Base-by-base conservation (phyloP, 2,797 vertebrate species). In the Mergus octosetaceus region DNA sequence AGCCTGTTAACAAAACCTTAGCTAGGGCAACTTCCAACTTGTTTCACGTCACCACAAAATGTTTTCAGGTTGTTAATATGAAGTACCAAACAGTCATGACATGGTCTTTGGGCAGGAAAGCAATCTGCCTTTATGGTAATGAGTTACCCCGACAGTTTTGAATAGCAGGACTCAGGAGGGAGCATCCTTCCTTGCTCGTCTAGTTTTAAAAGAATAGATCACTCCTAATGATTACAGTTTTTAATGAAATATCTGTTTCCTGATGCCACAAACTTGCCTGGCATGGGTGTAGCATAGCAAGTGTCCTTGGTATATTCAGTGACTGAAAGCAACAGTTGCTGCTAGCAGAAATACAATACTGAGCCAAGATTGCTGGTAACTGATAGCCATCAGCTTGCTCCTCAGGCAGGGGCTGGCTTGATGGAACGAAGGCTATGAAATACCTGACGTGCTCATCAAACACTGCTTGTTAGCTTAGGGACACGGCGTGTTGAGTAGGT, bases 241-340 rank as follows among this genome's bases (percentile, higher is more conserved):
- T 70, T 62, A 76, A 73, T 54, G 8, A 53, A 76, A 9, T 25
- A 9, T 5, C 71, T 80, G 15, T 80, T 71, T 5, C 30, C 39
- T 28, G 36, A 18, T 71, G 47, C 15, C 53, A 21, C 28, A 62
- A 72, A 32, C 0, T 1, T 57, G 24, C 41, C 60, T 70, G 72
- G 20, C 28, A 3, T 7, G 79, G 25, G 6, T 43, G 30, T 15
- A 34, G 47, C 14, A 10, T 21, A 62, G 36, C 30, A 60, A 47
- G 83, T 80, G 57, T 91, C 56, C 76, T 82, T 70, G 85, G 60
- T 57, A 5, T 19, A 10, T 57, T 71, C 30, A 0, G 53, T 89
- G 92, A 95, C 14, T 76, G 94, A 95, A 89, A 79, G 88, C 90
- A 83, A 10, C 82, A 91, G 90, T 56, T 95, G 91, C 24, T 89